Evolutionary conservation across 2,888 invertebrate genomes (phyloP), one percentile per base, ranked within the genome.

Genomic region (Melanchra persicariae): DNA sequence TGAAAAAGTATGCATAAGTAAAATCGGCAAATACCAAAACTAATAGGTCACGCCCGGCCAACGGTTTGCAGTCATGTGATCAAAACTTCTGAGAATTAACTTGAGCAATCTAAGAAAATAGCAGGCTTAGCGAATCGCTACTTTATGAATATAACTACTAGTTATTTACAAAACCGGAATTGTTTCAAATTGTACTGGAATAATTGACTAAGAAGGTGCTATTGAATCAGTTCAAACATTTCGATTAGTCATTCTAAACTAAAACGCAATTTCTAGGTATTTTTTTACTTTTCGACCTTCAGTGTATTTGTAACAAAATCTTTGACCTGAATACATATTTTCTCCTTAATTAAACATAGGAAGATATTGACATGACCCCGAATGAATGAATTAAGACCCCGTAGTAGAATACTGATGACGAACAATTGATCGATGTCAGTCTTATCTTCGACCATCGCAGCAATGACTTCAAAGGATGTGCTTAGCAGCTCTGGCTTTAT

Each of bases 21-120:
- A 73, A 55, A 62, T 63, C 60, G n/a, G 69, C 55, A 70, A 79
- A 83, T 81, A 79, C 76, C 83, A 78, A 73, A 77, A 79, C 79
- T 63, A 77, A 83, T 73, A 77, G 63, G 78, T 77, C 78, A 81
- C 60, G 68, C 65, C 70, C 62, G 61, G 59, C 57, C 84, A 69
- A 71, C 63, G n/a, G 63, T 60, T 73, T 30, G 37, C 37, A 72
- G 77, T 80, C 79, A 80, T 83, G 72, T 83, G 77, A 83, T 80
- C 72, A 54, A 62, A 78, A 70, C 68, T 83, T 80, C 78, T 74
- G 24, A 70, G 83, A 83, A 82, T 61, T 60, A 76, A 65, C 59
- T 84, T 84, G 81, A 71, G 81, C 78, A 83, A 83, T 70, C 63
- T 67, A 26, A 73, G 79, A 82, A 80, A 81, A 80, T 72, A 64